Evolutionary conservation across 2,797 vertebrate species (phyloP), one percentile per base, ranked within the genome.

Genomic region (Cirrhinus mrigala): DNA sequence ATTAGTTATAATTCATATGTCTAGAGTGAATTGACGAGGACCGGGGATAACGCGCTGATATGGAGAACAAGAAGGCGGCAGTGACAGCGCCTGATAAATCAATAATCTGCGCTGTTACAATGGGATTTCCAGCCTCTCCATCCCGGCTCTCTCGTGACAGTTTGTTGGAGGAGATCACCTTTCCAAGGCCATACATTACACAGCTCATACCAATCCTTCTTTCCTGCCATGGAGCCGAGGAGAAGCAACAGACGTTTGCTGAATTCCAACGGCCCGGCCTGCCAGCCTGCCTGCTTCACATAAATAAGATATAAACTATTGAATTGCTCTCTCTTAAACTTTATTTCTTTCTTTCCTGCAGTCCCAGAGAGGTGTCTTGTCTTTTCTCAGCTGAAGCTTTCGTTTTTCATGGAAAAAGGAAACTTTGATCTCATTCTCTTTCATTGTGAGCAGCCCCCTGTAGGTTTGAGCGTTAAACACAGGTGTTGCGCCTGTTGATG

Each of bases 61-160:
- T 27, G 84, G 60, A 87, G 92, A 92, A 87, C 85, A 88, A 91
- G 87, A 87, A 88, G 76, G 84, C 62, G 66, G 27, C n/a, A 24
- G 29, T 89, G 89, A 90, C 87, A 71, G 84, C 85, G 79, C 78
- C 78, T 84, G 83, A 89, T 87, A 89, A 93, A 93, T 94, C 76
- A 88, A 89, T 91, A 87, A 14, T 76, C 85, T 91, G 83, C 84
- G 86, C 60, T 48, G 56, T 91, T 62, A 91, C 89, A 92, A 85
- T 22, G 64, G 60, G 83, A 1, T 44, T 90, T 74, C 85, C 58
- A 64, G 44, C 71, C 78, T 82, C 92, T 93, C 69, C 75, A 84
- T 85, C 71, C 85, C 1, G 22, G 9, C 44, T 75, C 40, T 89
- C 24, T 81, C 60, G 48, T 87, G 88, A 89, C 85, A 92, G 60